These are phyloP conservation scores for Dicrurus megarhynchus DNA, from an alignment of 2,113 vertebrate genomes.

Conservation along the genomic window DNA sequence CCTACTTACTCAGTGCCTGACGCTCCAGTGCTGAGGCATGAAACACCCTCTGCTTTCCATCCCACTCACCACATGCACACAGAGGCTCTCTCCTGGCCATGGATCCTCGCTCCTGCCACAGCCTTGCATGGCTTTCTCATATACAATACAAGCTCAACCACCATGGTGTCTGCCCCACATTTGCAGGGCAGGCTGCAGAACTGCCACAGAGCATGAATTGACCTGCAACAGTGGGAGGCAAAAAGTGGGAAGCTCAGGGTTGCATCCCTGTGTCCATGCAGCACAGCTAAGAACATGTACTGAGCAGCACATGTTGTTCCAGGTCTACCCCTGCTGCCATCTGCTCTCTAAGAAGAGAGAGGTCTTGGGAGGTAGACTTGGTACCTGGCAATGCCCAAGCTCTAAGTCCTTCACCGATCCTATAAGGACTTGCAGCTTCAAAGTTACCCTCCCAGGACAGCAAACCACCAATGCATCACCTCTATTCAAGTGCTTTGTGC, in stretches of 20 bases:
- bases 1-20: slow-evolving; percentile 32
- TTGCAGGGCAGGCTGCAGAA: not conserved
- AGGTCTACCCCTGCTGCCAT: not conserved
- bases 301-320: not conserved
- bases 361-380: not conserved
- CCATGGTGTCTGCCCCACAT: accelerated
- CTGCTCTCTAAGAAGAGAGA: not conserved
- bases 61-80: not conserved
- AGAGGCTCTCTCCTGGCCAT: not conserved
- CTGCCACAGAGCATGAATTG: not conserved
- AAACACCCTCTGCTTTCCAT: not conserved
- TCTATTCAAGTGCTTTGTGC: not conserved
- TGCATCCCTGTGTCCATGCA: not conserved
- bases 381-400: not conserved
- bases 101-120: not conserved
- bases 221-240: not conserved
- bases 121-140: not conserved
- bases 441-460: not conserved
- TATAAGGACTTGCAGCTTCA: not conserved
- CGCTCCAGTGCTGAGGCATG: not conserved
- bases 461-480: not conserved
- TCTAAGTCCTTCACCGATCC: not conserved
- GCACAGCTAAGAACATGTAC: not conserved
- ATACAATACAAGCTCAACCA: not conserved
- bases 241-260: not conserved